Evolutionary conservation across 2,888 invertebrate genomes (phyloP), one percentile per base, ranked within the genome.

Genomic region (Rhagophthalmus giganteus): DNA sequence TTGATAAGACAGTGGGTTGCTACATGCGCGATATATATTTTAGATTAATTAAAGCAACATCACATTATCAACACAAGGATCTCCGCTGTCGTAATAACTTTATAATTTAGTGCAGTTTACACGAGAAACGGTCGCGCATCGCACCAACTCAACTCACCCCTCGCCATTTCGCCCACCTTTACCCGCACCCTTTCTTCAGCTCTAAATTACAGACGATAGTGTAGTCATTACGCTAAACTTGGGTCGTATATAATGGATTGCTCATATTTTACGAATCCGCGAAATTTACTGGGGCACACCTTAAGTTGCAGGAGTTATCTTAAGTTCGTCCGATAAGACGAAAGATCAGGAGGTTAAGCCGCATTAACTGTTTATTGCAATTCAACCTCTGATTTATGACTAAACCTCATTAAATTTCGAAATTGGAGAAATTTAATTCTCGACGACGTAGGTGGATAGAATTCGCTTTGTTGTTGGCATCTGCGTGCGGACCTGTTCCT

Each of bases 71-170:
- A 69, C 73, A 70, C 71, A 69, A 66, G 71, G 73, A 76, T 76
- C 75, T 76, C 68, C 69, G 69, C 72, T 74, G 74, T 74, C 74
- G 74, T 74, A 76, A 76, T 76, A 76, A 76, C 76, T 76, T 76
- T 76, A 75, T 75, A 75, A 76, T 76, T 76, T 76, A 76, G 74
- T 75, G 72, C 70, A 73, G 72, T 74, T 74, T 70, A 63, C 66
- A 65, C 60, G 64, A 67, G 64, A 58, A 64, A 63, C 60, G 63
- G 61, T 61, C 59, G 59, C 62, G 59, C 62, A 59, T 59, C 61
- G 62, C 55, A 54, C 59, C 61, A 62, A 61, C 59, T 62, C 57
- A 58, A 55, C 59, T 57, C 59, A 53, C 49, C 41, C 55, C 46
- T 45, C 47, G 25, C 39, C 34, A 44, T 40, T 44, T 44, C 57